Conservation (phyloP, 1,140 invertebrate genomes). For the Drosophila albomicans region DNA sequence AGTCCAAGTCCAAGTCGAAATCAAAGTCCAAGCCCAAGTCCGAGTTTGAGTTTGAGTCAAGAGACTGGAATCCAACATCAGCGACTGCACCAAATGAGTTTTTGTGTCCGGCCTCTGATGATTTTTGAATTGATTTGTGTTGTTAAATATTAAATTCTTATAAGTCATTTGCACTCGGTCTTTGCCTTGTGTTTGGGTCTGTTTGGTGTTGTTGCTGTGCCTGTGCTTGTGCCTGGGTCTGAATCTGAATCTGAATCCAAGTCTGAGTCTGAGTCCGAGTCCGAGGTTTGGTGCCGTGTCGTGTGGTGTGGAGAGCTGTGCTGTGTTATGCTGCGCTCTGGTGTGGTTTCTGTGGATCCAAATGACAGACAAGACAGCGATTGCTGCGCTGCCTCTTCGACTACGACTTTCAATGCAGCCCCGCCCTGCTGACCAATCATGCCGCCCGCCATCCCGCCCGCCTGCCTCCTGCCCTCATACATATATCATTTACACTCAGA, state of each 20-base stretch:
- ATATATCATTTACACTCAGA: conserved; percentile 81
- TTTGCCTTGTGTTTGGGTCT: background rate
- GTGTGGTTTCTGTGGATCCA: conserved; percentile 62
- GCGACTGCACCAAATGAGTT: conserved; percentile 74
- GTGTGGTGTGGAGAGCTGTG: conserved; percentile 6
- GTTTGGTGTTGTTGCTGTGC: background rate
- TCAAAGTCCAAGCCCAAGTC: background rate
- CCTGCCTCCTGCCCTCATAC: conserved; percentile 43
- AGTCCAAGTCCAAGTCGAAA: background rate
- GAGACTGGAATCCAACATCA: conserved; percentile 30
- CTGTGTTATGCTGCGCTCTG: conserved; percentile 40
- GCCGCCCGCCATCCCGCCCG: background rate
- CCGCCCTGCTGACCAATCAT: background rate
- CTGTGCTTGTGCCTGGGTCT: background rate
- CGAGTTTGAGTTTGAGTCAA: background rate
- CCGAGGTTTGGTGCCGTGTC: conserved; percentile 3
- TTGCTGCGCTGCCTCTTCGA: background rate
- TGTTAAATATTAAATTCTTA: conserved; percentile 85
- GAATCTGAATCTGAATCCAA: background rate
- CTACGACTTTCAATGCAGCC: conserved; percentile 9
- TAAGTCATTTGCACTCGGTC: conserved; percentile 81
- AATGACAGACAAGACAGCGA: conserved; percentile 74
- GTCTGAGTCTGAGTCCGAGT: no score
- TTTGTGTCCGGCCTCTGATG: conserved; percentile 66
- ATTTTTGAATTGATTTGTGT: conserved; percentile 84